Conservation (phyloP, 64 coral and sea anemone genomes). For the Pocillopora damicornis region DNA sequence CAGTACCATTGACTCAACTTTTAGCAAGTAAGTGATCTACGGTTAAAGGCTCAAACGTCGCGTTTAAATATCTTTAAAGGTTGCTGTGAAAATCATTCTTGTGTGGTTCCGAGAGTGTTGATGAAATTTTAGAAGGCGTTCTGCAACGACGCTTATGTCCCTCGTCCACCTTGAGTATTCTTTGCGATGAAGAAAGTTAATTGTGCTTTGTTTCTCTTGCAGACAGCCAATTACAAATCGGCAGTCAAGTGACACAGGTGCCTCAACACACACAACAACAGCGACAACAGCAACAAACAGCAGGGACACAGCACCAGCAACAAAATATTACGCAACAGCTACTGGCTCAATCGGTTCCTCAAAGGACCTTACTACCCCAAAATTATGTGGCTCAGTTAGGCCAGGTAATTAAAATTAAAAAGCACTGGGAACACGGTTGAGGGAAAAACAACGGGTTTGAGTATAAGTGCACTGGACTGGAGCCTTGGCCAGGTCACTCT, state of each 20-base stretch:
- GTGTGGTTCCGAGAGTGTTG: no score
- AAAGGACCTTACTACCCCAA: constrained; percentile 57
- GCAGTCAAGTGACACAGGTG: constrained; percentile 8
- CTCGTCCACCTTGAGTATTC: no score
- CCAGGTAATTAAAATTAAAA: constrained; percentile 29
- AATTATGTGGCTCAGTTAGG: constrained; percentile 71
- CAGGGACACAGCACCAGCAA: constrained; percentile 46
- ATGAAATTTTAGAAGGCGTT: no score
- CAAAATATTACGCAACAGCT: constrained; percentile 83
- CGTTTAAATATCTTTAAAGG: no score
- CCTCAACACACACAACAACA: constrained; percentile 27
- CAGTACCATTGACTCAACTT: constrained; percentile 6
- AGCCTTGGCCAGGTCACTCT: no score
- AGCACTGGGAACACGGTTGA: background rate
- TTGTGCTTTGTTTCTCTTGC: background rate
- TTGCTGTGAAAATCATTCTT: no score
- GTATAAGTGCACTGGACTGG: no score
- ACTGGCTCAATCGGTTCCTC: constrained; percentile 78
- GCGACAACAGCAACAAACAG: constrained; percentile 21
- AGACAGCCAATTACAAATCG: constrained; percentile 28
- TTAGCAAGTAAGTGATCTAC: constrained; percentile 27
- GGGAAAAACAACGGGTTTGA: background rate
- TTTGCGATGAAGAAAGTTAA: no score
- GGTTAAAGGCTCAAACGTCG: no score
- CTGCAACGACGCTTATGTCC: no score